phyloP scores from a whole-genome alignment of 2,797 vertebrate genomes.

The Kryptopterus vitreolus region DNA sequence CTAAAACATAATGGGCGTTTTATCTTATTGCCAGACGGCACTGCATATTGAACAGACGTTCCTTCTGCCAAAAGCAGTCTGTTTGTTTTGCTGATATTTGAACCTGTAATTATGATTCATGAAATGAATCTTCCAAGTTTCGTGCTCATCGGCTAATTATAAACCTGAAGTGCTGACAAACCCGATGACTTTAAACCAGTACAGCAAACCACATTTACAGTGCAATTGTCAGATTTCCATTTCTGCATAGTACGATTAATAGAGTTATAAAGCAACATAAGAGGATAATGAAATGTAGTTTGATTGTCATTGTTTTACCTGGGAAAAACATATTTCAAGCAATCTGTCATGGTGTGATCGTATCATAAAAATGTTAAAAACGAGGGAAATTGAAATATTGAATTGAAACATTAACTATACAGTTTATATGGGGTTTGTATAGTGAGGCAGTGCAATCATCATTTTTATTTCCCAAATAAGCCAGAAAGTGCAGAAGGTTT shows the following conservation, averaged over 20 bases:
- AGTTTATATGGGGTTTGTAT: too few relatives aligned
- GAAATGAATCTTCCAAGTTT: not conserved
- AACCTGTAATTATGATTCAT: slow-evolving; percentile 24
- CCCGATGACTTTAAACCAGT: not conserved
- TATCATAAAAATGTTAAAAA: too few relatives aligned
- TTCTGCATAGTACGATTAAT: not conserved
- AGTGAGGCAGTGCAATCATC: too few relatives aligned
- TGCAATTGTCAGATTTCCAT: not conserved
- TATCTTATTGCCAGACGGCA: slow-evolving; percentile 11
- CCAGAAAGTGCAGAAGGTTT: too few relatives aligned
- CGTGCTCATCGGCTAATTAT: not conserved
- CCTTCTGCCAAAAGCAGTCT: not conserved
- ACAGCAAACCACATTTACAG: not conserved
- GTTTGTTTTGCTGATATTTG: not conserved
- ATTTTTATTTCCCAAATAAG: too few relatives aligned
- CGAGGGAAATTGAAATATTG: too few relatives aligned
- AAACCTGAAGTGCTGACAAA: not conserved
- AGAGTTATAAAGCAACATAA: not conserved
- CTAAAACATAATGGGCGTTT: not conserved
- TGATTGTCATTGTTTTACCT: not conserved
- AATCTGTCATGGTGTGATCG: too few relatives aligned
- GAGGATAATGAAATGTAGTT: too few relatives aligned
- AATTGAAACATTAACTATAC: too few relatives aligned
- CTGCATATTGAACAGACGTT: slow-evolving; percentile 4
- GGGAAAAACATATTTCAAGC: not conserved